Evolutionary conservation across 2,888 invertebrate species (phyloP).

Genomic region (Ctena decussata): DNA sequence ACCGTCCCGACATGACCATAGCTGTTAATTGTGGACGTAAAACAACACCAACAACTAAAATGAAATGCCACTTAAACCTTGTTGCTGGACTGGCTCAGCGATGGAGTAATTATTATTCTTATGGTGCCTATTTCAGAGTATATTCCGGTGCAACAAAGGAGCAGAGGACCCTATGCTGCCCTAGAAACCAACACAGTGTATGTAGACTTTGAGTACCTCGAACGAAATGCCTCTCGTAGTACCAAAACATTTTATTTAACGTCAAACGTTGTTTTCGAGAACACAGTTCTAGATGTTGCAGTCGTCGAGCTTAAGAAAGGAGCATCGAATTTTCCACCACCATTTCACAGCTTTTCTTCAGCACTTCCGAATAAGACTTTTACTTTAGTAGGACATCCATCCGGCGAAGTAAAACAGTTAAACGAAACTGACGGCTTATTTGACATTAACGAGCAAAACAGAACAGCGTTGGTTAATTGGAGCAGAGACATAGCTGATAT

Average conservation of each 20-base stretch:
- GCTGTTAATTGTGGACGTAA: too few species aligned
- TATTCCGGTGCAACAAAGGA: neutral
- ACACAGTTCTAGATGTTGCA: conserved; percentile 46
- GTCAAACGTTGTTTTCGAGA: conserved; percentile 20
- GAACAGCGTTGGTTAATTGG: neutral
- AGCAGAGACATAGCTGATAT: neutral
- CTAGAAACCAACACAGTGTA: neutral
- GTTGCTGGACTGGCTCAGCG: too few species aligned
- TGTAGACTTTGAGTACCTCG: neutral
- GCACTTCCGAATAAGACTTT: conserved; percentile 19
- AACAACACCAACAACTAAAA: too few species aligned
- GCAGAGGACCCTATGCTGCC: neutral
- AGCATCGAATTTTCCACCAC: conserved; percentile 24
- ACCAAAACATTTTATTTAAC: conserved; percentile 19
- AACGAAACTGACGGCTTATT: conserved; percentile 23
- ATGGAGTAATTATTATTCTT: too few species aligned
- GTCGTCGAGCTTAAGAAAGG: conserved; percentile 37
- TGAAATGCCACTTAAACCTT: too few species aligned
- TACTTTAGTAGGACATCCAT: conserved; percentile 50
- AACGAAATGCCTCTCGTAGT: neutral
- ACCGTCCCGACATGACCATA: too few species aligned
- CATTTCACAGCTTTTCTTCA: conserved; percentile 35
- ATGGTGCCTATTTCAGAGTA: neutral
- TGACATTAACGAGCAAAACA: neutral
- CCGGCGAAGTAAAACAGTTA: conserved; percentile 6